Percentiles rank a stretch among this genome's conserved stretches.
Conservation (phyloP, 2,113 vertebrate genomes). For the Athene noctua region DNA sequence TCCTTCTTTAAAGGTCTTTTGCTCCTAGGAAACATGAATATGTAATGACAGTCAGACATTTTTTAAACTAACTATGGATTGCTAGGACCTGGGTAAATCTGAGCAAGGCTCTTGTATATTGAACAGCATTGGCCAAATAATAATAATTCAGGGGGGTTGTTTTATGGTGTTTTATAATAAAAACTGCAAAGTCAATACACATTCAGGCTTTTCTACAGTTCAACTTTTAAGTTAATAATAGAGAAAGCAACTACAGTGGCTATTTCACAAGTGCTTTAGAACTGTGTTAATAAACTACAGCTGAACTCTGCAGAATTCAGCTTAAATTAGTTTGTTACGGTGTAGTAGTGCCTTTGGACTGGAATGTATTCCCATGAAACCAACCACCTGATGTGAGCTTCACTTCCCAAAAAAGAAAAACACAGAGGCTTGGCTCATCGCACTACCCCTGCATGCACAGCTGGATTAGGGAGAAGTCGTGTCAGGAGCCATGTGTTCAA, state of each 20-base stretch:
- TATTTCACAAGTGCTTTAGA: background rate
- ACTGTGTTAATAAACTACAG: background rate
- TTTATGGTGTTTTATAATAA: background rate
- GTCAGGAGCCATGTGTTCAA: background rate
- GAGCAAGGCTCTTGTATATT: background rate
- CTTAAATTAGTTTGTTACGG: background rate
- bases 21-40: background rate
- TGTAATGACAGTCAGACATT: background rate
- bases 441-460: background rate
- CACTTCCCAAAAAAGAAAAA: background rate
- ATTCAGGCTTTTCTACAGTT: background rate
- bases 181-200: background rate
- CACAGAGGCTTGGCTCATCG: background rate
- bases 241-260: background rate
- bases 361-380: background rate
- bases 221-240: background rate
- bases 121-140: background rate
- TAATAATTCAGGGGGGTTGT: background rate
- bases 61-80: background rate
- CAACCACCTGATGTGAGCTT: background rate
- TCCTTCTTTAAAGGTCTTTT: background rate
- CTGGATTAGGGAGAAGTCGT: background rate
- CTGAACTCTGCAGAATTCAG: background rate
- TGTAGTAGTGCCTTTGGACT: background rate
- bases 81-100: background rate